A percentile compares a stretch with the other conserved stretches of the same genome.
Evolutionary conservation across 2,113 vertebrate genomes (phyloP).

Genomic region (Riparia riparia): DNA sequence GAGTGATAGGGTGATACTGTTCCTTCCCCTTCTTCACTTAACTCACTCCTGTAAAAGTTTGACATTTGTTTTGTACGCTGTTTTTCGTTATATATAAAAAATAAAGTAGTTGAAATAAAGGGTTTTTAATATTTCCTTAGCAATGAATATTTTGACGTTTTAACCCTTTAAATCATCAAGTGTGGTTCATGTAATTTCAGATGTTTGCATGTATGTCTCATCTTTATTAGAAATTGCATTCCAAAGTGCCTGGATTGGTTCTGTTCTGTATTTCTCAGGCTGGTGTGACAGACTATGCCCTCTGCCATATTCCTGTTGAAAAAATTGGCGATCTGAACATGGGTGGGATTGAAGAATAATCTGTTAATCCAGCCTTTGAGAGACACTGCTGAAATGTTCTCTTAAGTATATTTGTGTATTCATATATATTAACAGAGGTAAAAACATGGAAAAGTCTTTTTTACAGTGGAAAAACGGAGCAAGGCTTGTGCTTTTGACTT

Average conservation of each 20-base stretch:
- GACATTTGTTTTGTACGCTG: background rate
- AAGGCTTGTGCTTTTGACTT: background rate
- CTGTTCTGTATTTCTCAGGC: background rate
- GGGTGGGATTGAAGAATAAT: background rate
- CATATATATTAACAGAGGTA: background rate
- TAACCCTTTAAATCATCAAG: background rate
- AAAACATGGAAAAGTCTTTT: background rate
- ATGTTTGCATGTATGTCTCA: background rate
- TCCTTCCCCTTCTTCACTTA: background rate
- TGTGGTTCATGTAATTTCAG: background rate
- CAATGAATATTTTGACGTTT: background rate
- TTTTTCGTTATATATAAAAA: background rate
- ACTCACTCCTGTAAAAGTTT: background rate
- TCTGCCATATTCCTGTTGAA: background rate
- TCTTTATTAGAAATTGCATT: background rate
- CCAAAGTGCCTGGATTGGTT: background rate
- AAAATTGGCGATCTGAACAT: background rate
- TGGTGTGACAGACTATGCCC: background rate
- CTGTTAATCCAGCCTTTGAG: background rate
- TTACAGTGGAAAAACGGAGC: background rate
- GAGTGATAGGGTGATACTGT: background rate
- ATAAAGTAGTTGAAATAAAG: background rate
- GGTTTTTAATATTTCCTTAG: background rate
- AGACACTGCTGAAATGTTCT: background rate
- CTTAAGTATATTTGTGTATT: background rate